Evolutionary conservation across 2,888 invertebrate species (phyloP).

Genomic region (Altica lythri): DNA sequence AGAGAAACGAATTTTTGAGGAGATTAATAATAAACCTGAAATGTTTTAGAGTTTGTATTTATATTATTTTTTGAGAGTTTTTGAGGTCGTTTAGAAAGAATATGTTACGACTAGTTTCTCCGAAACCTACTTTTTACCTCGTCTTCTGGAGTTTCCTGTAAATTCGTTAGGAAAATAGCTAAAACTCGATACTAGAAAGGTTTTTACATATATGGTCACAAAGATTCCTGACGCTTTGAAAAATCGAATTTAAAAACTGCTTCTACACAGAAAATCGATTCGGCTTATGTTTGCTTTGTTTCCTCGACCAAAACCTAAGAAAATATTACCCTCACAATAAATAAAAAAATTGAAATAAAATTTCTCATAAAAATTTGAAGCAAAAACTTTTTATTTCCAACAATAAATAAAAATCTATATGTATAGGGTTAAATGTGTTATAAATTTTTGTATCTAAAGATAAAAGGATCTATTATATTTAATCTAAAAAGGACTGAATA

Average conservation of each 20-base stretch:
- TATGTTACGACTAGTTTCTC: too few relatives aligned
- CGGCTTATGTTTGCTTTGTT: too few relatives aligned
- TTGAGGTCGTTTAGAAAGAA: too few relatives aligned
- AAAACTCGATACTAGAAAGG: too few relatives aligned
- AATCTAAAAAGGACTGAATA: conserved; percentile 12
- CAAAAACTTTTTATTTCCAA: conserved; percentile 9
- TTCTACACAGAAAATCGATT: too few relatives aligned
- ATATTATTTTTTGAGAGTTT: conserved; percentile 3
- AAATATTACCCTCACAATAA: conserved; percentile 4
- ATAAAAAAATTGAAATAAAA: not conserved
- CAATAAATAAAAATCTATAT: conserved; percentile 10
- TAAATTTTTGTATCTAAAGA: conserved; percentile 14
- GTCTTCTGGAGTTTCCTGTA: too few relatives aligned
- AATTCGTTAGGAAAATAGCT: too few relatives aligned
- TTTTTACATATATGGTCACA: too few relatives aligned
- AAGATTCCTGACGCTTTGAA: too few relatives aligned
- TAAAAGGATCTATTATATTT: conserved; percentile 11
- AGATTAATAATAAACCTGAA: conserved; percentile 54
- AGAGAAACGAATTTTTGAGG: conserved; percentile 55
- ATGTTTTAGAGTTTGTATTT: conserved; percentile 44
- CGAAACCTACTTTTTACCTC: too few relatives aligned
- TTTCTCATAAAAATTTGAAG: conserved; percentile 8
- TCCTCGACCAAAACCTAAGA: too few relatives aligned
- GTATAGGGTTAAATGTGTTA: conserved; percentile 5
- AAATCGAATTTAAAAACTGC: too few relatives aligned